Conservation (phyloP, 2,797 vertebrate species). For the Paratrypauchen microcephalus region DNA sequence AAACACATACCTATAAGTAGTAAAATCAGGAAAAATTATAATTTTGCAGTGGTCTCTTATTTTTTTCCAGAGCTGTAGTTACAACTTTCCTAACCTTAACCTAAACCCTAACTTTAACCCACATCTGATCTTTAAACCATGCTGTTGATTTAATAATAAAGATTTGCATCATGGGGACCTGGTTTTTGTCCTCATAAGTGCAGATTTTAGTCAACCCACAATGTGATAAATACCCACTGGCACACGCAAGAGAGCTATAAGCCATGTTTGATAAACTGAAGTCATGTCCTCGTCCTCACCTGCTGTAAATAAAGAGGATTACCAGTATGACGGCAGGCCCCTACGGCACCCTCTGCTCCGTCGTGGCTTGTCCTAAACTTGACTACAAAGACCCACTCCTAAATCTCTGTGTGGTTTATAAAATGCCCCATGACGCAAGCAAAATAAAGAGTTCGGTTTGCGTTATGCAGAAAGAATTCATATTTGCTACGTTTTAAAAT, state of each 20-base stretch:
- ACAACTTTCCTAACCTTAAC: no score
- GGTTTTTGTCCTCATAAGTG: no score
- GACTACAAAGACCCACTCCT: conserved; percentile 4
- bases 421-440: not conserved
- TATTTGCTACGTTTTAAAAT: not conserved
- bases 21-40: no score
- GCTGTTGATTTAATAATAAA: no score
- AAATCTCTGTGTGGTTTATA: conserved; percentile 10
- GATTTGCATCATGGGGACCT: no score
- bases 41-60: no score
- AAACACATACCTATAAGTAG: no score
- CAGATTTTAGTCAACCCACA: no score
- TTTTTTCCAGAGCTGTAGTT: no score
- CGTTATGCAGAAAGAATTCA: not conserved
- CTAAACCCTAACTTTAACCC: no score
- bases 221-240: no score
- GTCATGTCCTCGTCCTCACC: conserved; percentile 58
- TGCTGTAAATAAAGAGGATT: conserved; percentile 66
- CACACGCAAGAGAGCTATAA: conserved; percentile 13
- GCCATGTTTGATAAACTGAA: conserved; percentile 59
- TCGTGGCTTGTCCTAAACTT: conserved; percentile 23
- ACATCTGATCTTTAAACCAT: no score
- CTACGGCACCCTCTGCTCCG: conserved; percentile 12
- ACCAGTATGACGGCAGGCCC: conserved; percentile 34
- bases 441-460: not conserved